Conservation (phyloP, 2,888 invertebrate species). For the Cataglyphis livida region DNA sequence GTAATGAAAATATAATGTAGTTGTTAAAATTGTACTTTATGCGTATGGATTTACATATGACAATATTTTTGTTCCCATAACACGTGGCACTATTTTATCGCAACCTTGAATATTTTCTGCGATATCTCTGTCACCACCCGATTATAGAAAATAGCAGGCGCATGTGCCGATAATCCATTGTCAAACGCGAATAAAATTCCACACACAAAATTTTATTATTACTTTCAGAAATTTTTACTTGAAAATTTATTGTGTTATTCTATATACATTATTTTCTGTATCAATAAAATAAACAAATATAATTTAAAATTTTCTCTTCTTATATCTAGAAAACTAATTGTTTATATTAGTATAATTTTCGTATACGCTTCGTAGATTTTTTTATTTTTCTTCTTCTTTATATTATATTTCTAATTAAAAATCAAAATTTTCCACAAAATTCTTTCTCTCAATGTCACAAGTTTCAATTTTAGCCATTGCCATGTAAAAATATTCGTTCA, state of each 20-base stretch:
- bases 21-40: not conserved
- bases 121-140: not conserved
- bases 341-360: not conserved
- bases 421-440: conserved; percentile 1
- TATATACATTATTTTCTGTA: not conserved
- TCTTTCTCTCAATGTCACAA: not conserved
- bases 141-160: not conserved
- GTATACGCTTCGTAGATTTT: not conserved
- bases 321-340: not conserved
- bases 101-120: not conserved
- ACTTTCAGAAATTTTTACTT: not conserved
- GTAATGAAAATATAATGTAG: not conserved
- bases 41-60: not conserved
- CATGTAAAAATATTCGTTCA: not conserved
- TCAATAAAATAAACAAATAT: not conserved
- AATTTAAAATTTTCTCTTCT: not conserved
- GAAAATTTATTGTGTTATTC: not conserved
- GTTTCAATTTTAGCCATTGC: not conserved
- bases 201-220: not conserved
- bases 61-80: not conserved
- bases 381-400: no score
- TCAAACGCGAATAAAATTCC: not conserved
- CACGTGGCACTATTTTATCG: not conserved
- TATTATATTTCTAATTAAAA: not conserved
- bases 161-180: conserved; percentile 1